phyloP scores from a whole-genome alignment of 2,797 vertebrate species.

The Anas capensis region DNA sequence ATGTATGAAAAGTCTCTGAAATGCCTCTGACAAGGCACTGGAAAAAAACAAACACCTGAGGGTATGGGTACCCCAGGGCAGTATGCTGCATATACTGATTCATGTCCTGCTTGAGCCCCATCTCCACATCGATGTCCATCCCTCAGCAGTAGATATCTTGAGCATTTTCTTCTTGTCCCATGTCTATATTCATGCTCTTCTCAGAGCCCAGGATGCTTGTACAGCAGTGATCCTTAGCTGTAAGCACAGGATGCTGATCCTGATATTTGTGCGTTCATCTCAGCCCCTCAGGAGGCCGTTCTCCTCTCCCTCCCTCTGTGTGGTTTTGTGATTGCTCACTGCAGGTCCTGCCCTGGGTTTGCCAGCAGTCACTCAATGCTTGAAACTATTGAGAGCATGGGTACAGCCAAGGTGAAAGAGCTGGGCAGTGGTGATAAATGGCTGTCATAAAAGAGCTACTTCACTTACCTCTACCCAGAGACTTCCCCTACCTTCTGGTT shows the following conservation, averaged over 20 bases:
- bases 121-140: accelerated
- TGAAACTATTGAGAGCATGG: background rate
- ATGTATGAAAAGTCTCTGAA: background rate
- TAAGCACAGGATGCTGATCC: background rate
- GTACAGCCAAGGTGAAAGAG: background rate
- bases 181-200: no score
- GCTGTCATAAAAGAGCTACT: background rate
- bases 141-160: accelerated
- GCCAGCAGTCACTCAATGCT: background rate
- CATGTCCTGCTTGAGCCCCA: accelerated
- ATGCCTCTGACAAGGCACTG: background rate
- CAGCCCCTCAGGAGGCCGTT: background rate
- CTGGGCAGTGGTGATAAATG: background rate
- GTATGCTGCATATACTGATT: accelerated
- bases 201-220: background rate
- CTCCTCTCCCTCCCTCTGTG: accelerated
- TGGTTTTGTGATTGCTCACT: accelerated
- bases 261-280: accelerated
- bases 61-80: background rate
- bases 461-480: background rate
- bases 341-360: background rate
- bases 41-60: background rate
- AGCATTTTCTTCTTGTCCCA: background rate
- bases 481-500: background rate
- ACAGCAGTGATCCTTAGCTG: background rate